These are phyloP conservation scores for Hylaeus volcanicus DNA, from an alignment of 1,140 invertebrate genomes.

Conservation along the genomic window DNA sequence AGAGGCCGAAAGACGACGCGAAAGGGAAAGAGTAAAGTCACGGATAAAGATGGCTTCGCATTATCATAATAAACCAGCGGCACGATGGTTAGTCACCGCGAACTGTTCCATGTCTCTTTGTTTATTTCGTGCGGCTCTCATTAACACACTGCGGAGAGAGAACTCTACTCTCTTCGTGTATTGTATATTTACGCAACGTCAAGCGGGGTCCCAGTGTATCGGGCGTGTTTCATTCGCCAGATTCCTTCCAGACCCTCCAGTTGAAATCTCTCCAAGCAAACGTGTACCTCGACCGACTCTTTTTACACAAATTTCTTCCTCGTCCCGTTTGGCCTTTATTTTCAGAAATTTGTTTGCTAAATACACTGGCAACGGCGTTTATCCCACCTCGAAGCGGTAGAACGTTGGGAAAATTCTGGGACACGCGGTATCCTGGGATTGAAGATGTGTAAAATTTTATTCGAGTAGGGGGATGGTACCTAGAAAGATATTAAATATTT, in stretches of 20 bases:
- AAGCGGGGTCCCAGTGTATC: constrained; percentile 44
- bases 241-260: constrained; percentile 39
- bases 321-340: constrained; percentile 2
- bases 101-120: constrained; percentile 48
- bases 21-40: constrained; percentile 42
- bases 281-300: not conserved
- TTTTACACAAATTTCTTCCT: not conserved
- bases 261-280: not conserved
- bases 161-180: constrained; percentile 32
- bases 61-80: constrained; percentile 65
- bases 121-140: constrained; percentile 54
- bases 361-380: not conserved
- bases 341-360: constrained; percentile 10
- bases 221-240: constrained; percentile 20
- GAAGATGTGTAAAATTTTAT: too few relatives aligned
- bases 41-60: constrained; percentile 64
- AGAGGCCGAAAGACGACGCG: constrained; percentile 20
- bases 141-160: constrained; percentile 59
- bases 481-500: too few relatives aligned
- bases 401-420: too few relatives aligned
- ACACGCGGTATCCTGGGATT: too few relatives aligned
- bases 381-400: too few relatives aligned
- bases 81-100: constrained; percentile 55
- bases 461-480: too few relatives aligned
- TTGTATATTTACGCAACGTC: constrained; percentile 50